Evolutionary conservation across 2,888 invertebrate species (phyloP).

Genomic region (Pegoplata infirma): DNA sequence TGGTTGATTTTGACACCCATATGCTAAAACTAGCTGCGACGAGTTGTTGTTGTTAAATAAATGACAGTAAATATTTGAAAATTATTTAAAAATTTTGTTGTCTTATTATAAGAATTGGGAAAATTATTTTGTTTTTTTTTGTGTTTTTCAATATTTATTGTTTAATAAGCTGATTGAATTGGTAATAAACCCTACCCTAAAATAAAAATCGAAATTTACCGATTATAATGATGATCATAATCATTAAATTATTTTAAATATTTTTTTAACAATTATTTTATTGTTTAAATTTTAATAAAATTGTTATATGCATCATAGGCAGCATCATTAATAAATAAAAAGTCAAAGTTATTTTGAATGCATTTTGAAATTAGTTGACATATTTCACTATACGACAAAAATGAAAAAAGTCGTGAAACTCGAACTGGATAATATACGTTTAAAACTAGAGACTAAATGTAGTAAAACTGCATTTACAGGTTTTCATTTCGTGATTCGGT

Average conservation of each 20-base stretch:
- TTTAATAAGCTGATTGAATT: neutral
- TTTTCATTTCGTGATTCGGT: too few relatives aligned
- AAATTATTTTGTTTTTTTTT: neutral
- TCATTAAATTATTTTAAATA: neutral
- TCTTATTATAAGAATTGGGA: neutral
- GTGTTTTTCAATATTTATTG: neutral
- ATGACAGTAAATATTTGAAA: neutral
- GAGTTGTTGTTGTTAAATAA: too few relatives aligned
- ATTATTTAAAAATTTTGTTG: neutral
- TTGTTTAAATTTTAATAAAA: neutral
- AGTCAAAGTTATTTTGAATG: neutral
- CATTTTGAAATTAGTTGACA: too few relatives aligned
- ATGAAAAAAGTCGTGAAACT: too few relatives aligned
- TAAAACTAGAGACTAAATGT: too few relatives aligned
- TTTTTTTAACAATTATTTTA: neutral
- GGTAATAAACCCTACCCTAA: neutral
- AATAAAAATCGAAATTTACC: neutral
- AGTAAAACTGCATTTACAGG: too few relatives aligned
- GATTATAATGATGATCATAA: neutral
- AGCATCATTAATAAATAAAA: neutral
- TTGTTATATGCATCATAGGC: neutral
- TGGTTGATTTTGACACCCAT: conserved; percentile 59
- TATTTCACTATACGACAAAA: too few relatives aligned
- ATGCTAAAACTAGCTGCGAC: too few relatives aligned
- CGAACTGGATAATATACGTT: too few relatives aligned